Conservation (phyloP, 2,888 invertebrate species). For the Platycheirus rosarum region DNA sequence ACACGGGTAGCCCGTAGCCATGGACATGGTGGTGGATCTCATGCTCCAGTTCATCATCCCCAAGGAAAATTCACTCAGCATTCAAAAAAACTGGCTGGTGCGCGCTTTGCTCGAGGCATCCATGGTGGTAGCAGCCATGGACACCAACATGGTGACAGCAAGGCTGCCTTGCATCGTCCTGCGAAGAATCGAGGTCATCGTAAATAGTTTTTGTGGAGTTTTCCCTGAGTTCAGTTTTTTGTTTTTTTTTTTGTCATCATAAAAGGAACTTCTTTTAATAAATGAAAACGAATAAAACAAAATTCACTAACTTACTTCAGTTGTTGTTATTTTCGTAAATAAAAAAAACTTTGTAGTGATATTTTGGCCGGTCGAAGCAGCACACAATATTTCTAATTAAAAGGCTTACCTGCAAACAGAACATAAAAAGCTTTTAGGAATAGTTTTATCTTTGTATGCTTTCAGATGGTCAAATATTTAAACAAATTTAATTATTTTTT, state of each 20-base stretch:
- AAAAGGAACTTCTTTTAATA: conserved; percentile 33
- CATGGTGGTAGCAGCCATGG: neutral
- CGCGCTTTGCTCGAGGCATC: conserved; percentile 15
- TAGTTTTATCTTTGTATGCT: neutral
- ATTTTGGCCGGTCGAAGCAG: conserved; percentile 35
- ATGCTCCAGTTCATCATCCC: conserved; percentile 50
- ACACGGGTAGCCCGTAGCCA: conserved; percentile 56
- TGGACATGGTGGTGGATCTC: conserved; percentile 40
- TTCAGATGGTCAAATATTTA: neutral
- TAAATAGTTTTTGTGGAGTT: conserved; percentile 48
- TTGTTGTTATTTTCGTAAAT: conserved; percentile 2
- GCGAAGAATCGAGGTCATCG: conserved; percentile 54
- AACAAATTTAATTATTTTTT: neutral
- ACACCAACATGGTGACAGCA: conserved; percentile 29
- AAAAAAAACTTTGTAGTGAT: conserved; percentile 37
- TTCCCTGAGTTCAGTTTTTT: conserved; percentile 4
- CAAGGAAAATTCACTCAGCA: conserved; percentile 36
- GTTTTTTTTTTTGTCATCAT: conserved; percentile 10
- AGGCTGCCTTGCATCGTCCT: conserved; percentile 34
- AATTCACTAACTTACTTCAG: neutral
- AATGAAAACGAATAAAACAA: conserved; percentile 19
- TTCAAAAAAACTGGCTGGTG: conserved; percentile 30
- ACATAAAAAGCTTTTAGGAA: conserved; percentile 55
- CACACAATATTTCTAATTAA: conserved; percentile 70
- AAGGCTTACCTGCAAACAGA: conserved; percentile 26